Conservation (phyloP, 2,888 invertebrate species). For the Parelbella ahira region DNA sequence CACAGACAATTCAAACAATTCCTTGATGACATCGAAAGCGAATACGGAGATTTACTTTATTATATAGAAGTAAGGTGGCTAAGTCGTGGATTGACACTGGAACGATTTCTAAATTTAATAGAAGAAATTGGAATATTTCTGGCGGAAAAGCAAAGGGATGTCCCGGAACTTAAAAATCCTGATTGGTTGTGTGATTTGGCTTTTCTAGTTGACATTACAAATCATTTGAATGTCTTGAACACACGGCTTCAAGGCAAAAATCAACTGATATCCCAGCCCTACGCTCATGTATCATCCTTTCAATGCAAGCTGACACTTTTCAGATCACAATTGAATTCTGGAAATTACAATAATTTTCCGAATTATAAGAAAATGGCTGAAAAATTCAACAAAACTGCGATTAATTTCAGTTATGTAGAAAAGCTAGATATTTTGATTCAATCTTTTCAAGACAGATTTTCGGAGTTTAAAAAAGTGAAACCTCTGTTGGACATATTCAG, state of each 20-base stretch:
- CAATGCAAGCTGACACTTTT: no score
- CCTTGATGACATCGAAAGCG: conserved; percentile 26
- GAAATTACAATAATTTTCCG: no score
- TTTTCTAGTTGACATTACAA: conserved; percentile 7
- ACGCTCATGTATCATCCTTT: no score
- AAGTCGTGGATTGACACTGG: conserved; percentile 8
- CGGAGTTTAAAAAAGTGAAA: no score
- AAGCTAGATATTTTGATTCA: no score
- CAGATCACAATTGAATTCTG: no score
- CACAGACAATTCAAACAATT: conserved; percentile 29
- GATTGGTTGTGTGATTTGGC: conserved; percentile 17
- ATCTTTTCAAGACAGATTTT: no score
- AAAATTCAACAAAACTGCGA: no score
- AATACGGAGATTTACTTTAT: conserved; percentile 28
- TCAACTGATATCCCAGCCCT: no score
- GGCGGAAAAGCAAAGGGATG: conserved; percentile 22
- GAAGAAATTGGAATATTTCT: conserved; percentile 12
- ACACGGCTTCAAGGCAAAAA: conserved; percentile 25
- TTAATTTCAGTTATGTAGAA: no score
- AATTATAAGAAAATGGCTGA: no score
- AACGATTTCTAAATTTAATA: conserved; percentile 18
- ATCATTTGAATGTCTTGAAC: conserved; percentile 18
- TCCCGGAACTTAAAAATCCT: conserved; percentile 27
- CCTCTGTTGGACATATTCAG: no score
- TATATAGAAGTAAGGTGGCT: conserved; percentile 27